Conservation (phyloP, 53 echinoderm and acorn worm species). For the Henricia sp. region DNA sequence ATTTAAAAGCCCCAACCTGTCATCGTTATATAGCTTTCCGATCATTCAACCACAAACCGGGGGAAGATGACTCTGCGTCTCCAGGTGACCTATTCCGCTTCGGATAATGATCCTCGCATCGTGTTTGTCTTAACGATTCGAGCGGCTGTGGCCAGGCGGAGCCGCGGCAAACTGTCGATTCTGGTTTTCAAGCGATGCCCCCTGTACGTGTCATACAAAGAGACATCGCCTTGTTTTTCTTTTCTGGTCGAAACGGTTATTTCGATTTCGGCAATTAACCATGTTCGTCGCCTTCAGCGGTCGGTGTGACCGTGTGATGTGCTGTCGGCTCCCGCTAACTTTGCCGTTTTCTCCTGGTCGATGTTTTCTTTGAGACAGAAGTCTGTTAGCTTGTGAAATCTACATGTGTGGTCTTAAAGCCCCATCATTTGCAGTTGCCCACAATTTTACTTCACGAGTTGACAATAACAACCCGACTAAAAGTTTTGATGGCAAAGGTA, state of each 20-base stretch:
- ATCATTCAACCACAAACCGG: background rate
- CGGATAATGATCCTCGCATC: background rate
- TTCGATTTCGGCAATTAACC: background rate
- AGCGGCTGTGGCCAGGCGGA: background rate
- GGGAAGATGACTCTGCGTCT: background rate
- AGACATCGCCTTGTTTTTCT: background rate
- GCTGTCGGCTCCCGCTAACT: too few species aligned
- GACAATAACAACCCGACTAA: too few species aligned
- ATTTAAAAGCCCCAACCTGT: too few species aligned
- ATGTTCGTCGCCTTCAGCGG: too few species aligned
- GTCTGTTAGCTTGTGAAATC: too few species aligned
- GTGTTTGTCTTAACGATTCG: constrained; percentile 3
- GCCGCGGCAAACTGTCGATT: background rate
- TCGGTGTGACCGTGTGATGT: too few species aligned
- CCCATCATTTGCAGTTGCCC: too few species aligned
- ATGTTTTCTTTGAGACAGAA: too few species aligned
- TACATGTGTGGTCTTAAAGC: too few species aligned
- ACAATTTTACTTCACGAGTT: too few species aligned
- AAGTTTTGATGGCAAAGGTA: too few species aligned
- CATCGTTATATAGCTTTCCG: background rate
- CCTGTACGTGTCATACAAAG: background rate
- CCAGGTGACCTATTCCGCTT: background rate
- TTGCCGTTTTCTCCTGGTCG: too few species aligned
- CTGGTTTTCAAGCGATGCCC: background rate
- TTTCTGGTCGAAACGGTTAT: background rate